A percentile compares a stretch with the other conserved stretches of the same genome.
Conservation (phyloP, 2,888 invertebrate species). For the Oscheius sp. region DNA sequence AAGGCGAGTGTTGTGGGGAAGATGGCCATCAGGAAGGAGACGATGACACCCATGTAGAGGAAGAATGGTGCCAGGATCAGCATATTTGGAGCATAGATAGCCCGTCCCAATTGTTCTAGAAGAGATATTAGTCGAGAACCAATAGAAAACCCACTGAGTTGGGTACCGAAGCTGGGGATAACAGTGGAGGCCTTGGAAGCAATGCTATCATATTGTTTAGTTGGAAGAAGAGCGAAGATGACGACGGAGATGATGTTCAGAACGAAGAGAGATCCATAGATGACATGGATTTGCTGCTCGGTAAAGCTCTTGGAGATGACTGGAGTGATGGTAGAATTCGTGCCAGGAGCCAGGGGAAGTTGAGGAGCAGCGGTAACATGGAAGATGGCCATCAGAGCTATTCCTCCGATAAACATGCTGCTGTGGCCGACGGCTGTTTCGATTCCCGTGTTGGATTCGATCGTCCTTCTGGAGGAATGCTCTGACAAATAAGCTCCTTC, state of each 20-base stretch:
- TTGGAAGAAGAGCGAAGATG: constrained; percentile 51
- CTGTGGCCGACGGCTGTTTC: constrained; percentile 55
- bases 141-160: constrained; percentile 43
- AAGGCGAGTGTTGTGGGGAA: constrained; percentile 57
- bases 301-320: constrained; percentile 29
- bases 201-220: constrained; percentile 55
- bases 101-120: constrained; percentile 50
- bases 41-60: constrained; percentile 58
- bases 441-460: constrained; percentile 55
- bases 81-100: constrained; percentile 44
- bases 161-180: constrained; percentile 45
- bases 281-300: constrained; percentile 42
- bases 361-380: constrained; percentile 20
- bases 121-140: not conserved
- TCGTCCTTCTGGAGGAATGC: constrained; percentile 54
- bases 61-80: constrained; percentile 56
- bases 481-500: constrained; percentile 55
- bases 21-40: constrained; percentile 56
- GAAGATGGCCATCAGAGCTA: constrained; percentile 49
- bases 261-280: constrained; percentile 52
- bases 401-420: constrained; percentile 57
- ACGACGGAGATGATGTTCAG: constrained; percentile 49
- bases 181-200: constrained; percentile 48
- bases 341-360: not conserved
- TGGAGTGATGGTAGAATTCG: constrained; percentile 3